Evolutionary conservation across 2,797 vertebrate species (phyloP), one percentile per base, ranked within the genome.

Genomic region (Tapera naevia): DNA sequence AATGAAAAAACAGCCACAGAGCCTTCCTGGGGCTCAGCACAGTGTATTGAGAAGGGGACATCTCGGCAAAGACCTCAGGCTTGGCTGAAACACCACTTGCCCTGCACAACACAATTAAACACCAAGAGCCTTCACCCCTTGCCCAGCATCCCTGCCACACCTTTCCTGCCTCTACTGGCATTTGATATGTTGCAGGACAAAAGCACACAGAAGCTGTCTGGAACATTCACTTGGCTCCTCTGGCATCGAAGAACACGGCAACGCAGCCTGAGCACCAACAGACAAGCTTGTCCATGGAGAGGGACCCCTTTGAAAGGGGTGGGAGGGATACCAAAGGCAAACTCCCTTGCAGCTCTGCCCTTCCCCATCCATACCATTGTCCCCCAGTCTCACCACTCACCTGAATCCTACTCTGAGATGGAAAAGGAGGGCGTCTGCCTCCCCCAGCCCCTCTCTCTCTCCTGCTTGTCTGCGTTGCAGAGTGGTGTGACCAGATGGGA

Each of bases 351-450:
- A 69, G 45, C 23, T 62, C 73, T 84, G 57, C 35, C 69, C 15
- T 65, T 83, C 58, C 51, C 88, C 67, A 66, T 54, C 35, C 57
- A 30, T 60, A 41, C 37, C 50, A 0, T 23, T 16, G 9, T 16
- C 48, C 64, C 39, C n/a, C 73, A 86, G 43, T 22, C 24, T 82
- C 30, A 37, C 9, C 75, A 93, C 97, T 97, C 89, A 97, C 97
- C 95, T 82, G 87, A 24, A 18, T 92, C 61, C 66, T 35, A 9
- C 28, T 71, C 18, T 0, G 1, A 84, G 85, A 22, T 51, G 67
- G 69, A 56, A 70, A 84, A 66, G 74, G 35, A 72, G 19, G 17
- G 46, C 65, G 19, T 86, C 21, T 43, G n/a, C 23, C 64, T 91
- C 41, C 69, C 65, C 9, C 39, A 51, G 11, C 73, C 35, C n/a